Percentiles rank a stretch among this genome's conserved stretches.
Conservation (phyloP, 2,797 vertebrate genomes). For the Phrynocephalus vlangalii region DNA sequence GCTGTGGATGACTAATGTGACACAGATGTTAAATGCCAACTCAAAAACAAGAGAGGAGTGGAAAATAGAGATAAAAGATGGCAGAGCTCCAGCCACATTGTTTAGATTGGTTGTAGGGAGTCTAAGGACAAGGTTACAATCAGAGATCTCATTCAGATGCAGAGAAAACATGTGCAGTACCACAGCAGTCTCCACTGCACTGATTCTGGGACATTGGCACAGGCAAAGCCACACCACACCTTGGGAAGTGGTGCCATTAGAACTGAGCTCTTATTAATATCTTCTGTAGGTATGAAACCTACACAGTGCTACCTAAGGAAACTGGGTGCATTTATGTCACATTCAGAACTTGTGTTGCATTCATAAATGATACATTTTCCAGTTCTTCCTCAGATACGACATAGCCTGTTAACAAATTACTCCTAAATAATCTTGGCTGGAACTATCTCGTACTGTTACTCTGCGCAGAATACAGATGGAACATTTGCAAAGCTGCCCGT, state of each 20-base stretch:
- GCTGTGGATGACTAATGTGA: not conserved
- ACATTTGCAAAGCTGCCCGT: not conserved
- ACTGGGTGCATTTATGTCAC: not conserved
- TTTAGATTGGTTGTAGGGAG: not conserved
- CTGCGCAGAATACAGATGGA: not conserved
- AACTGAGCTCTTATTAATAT: not conserved
- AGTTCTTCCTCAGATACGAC: not conserved
- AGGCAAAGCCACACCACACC: not conserved
- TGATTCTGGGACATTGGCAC: not conserved
- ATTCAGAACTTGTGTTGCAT: not conserved
- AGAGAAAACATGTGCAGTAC: not conserved
- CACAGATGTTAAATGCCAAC: not conserved
- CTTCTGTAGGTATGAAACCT: not conserved
- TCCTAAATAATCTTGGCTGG: not conserved
- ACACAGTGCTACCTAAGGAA: not conserved
- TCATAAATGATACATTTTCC: conserved; percentile 4
- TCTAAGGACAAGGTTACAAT: not conserved
- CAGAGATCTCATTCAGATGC: not conserved
- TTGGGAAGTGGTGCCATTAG: not conserved
- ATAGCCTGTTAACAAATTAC: conserved; percentile 14
- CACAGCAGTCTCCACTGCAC: too few relatives aligned
- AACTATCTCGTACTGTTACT: not conserved
- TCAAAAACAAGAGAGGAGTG: not conserved
- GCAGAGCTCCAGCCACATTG: not conserved
- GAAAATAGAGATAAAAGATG: not conserved